Percentiles rank a stretch among this genome's conserved stretches.
phyloP scores from a whole-genome alignment of 2,888 invertebrate genomes.

The Buathra laborator region DNA sequence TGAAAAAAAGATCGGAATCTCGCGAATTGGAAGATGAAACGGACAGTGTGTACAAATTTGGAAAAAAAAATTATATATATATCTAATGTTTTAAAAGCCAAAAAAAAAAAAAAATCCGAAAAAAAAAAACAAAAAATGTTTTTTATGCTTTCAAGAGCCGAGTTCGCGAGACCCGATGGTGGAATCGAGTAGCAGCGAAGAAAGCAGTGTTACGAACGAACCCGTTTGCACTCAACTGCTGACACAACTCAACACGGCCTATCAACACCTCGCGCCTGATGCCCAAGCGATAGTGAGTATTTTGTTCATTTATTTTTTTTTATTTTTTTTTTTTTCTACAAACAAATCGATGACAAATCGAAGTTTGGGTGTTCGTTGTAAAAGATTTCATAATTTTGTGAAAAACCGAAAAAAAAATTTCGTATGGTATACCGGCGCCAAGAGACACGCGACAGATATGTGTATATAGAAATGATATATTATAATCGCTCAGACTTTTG shows the following conservation, averaged over 20 bases:
- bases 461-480: neutral
- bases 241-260: slow-evolving; percentile 83
- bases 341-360: neutral
- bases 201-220: slow-evolving; percentile 80
- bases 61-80: neutral
- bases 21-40: slow-evolving; percentile 46
- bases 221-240: slow-evolving; percentile 83
- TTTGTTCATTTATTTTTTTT: slow-evolving; percentile 27
- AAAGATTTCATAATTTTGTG: slow-evolving; percentile 17
- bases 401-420: neutral
- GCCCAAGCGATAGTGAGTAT: slow-evolving; percentile 83
- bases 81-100: neutral
- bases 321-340: neutral
- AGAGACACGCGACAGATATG: slow-evolving; percentile 1
- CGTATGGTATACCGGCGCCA: neutral
- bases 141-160: slow-evolving; percentile 77
- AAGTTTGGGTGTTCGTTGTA: neutral
- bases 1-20: slow-evolving; percentile 36
- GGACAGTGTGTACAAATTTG: slow-evolving; percentile 34
- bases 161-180: slow-evolving; percentile 84
- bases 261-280: slow-evolving; percentile 84
- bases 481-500: slow-evolving; percentile 15
- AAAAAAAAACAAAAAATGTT: slow-evolving; percentile 13
- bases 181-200: slow-evolving; percentile 82
- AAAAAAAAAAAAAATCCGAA: neutral